Percentiles rank a stretch among this genome's conserved stretches.
Evolutionary conservation across 2,797 vertebrate species (phyloP).

Genomic region (Natrix natrix): DNA sequence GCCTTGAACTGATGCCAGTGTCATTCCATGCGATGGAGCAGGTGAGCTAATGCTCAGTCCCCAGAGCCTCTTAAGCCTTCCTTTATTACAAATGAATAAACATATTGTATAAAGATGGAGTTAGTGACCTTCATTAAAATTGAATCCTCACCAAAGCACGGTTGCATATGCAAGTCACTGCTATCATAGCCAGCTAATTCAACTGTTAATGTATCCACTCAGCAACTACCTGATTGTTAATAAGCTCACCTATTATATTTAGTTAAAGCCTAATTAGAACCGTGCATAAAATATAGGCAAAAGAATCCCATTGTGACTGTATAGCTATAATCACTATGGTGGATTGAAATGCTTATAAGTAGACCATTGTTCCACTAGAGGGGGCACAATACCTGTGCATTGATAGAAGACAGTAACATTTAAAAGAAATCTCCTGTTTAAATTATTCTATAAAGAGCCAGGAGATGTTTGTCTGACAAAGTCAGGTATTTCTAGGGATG

Average conservation of each 20-base stretch:
- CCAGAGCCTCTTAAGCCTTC: background rate
- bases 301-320: slow-evolving; percentile 17
- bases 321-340: background rate
- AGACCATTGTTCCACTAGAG: slow-evolving; percentile 55
- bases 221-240: background rate
- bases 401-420: slow-evolving; percentile 4
- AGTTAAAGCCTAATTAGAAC: slow-evolving; percentile 10
- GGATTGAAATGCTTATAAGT: slow-evolving; percentile 30
- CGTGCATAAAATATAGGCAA: slow-evolving; percentile 33
- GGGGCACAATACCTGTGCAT: slow-evolving; percentile 53
- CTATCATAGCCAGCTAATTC: background rate
- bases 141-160: slow-evolving; percentile 2
- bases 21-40: background rate
- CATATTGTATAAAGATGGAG: background rate
- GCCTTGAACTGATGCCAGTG: background rate
- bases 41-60: background rate
- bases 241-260: background rate
- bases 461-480: slow-evolving; percentile 30
- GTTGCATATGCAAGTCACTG: background rate
- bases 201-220: slow-evolving; percentile 3
- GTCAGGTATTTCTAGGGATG: slow-evolving; percentile 54
- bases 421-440: background rate
- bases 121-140: background rate
- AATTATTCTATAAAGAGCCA: background rate
- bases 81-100: slow-evolving; percentile 16